Conservation (phyloP, 1,140 invertebrate genomes). For the Triops longicaudatus region DNA sequence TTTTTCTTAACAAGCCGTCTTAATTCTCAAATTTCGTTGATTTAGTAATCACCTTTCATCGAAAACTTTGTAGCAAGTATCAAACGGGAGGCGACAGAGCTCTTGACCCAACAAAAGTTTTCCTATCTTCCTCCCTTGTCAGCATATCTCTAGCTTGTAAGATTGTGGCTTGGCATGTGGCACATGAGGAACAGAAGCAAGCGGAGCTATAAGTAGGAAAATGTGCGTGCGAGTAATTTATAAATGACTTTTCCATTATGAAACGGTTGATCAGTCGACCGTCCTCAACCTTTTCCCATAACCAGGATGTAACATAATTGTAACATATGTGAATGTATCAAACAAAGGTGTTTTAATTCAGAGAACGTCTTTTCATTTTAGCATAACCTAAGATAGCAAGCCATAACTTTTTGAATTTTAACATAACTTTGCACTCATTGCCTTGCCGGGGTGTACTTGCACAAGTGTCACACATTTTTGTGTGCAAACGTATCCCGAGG, state of each 20-base stretch:
- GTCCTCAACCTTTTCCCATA: slow-evolving; percentile 9
- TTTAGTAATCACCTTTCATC: background rate
- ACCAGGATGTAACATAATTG: slow-evolving; percentile 15
- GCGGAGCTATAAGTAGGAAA: background rate
- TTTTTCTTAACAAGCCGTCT: background rate
- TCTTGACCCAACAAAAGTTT: background rate
- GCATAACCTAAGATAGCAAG: too few species aligned
- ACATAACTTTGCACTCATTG: too few species aligned
- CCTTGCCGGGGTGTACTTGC: too few species aligned
- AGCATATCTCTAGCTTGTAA: slow-evolving; percentile 15
- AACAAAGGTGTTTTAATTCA: slow-evolving; percentile 15
- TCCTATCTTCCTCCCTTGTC: slow-evolving; percentile 1
- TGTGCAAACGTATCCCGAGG: too few species aligned
- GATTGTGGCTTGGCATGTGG: slow-evolving; percentile 14
- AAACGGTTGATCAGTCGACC: slow-evolving; percentile 4
- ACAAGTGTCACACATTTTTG: too few species aligned
- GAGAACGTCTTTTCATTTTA: background rate
- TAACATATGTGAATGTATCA: slow-evolving; percentile 15
- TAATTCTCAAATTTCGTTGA: background rate
- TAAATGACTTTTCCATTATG: slow-evolving; percentile 7
- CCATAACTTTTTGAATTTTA: too few species aligned
- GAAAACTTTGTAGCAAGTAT: background rate
- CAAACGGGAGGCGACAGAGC: background rate
- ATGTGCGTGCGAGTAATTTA: background rate
- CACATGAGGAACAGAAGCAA: background rate